Base-by-base conservation (phyloP, 2,113 vertebrate genomes). In the Leucopsar rothschildi region DNA sequence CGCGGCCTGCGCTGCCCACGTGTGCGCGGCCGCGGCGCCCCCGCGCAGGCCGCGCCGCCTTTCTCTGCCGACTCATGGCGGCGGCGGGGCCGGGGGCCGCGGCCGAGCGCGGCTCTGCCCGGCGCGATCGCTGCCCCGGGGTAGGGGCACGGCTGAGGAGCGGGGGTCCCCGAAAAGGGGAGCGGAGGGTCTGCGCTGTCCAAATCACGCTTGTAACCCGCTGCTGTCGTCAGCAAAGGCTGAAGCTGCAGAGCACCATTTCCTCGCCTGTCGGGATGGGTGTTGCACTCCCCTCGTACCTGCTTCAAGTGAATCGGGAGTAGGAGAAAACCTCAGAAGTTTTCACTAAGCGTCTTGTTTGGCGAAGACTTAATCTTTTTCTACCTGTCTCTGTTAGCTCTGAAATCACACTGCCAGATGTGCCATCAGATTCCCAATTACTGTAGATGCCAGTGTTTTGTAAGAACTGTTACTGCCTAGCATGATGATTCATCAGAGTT, bases 401-500 rank as follows among this genome's bases (percentile, higher is more conserved):
- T 79, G 75, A 82, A 87, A 80, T 87, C 5, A 3, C 15, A 0
- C 61, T 73, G 61, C 61, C 87, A 93, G 60, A 78, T 94, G 33
- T 82, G 95, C 92, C 86, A 93, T 96, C 95, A 96, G 80, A 52
- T 95, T 92, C 80, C 68, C 75, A 45, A 2, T 96, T 94, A 76
- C 72, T 86, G 90, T 76, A 37, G 13, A 56, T 90, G 80, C 89
- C 63, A 24, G 86, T 85, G 57, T 97, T 97, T 96, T 96, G 93
- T 92, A 83, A 91, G 83, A 84, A 70, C 59, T 90, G 64, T 78
- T 92, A 94, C 59, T 83, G 73, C 88, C 84, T 95, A 63, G 71
- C 33, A 12, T 82, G 94, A 86, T 96, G 97, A 91, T 96, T 98
- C 96, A 95, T 91, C 91, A 83, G 75, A 70, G 77, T 83, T 96